phyloP scores from a whole-genome alignment of 2,113 vertebrate species.

The Smithornis capensis region DNA sequence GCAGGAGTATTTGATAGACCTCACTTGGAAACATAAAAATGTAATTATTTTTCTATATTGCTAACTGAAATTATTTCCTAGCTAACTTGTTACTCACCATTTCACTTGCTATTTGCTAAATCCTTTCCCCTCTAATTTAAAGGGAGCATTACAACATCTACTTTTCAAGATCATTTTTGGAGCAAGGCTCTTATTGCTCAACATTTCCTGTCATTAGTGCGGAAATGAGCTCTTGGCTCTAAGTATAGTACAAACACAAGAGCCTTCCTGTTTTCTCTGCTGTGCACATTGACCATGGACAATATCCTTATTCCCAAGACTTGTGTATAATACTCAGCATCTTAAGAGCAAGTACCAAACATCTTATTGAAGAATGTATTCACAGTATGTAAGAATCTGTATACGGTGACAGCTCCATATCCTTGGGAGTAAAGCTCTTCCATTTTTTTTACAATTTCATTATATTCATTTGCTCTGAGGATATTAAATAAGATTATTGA shows the following conservation, averaged over 20 bases:
- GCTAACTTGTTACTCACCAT: neutral
- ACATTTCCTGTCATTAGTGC: constrained; percentile 11
- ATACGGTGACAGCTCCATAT: neutral
- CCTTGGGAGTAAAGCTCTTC: neutral
- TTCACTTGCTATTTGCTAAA: neutral
- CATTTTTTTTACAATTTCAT: neutral
- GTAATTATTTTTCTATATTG: neutral
- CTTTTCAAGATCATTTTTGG: constrained; percentile 36
- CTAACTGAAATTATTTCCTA: neutral
- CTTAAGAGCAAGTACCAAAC: neutral
- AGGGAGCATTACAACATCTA: neutral
- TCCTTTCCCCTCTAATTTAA: neutral
- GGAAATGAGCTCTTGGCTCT: constrained; percentile 45
- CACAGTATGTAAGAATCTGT: neutral
- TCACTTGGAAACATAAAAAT: neutral
- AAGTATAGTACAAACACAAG: constrained; percentile 39
- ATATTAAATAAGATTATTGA: neutral
- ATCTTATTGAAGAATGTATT: neutral
- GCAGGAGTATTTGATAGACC: neutral
- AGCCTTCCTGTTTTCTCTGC: constrained; percentile 51
- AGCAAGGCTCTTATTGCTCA: constrained; percentile 7
- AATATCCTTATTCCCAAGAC: constrained; percentile 22
- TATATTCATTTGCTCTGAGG: neutral
- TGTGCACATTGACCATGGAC: neutral
- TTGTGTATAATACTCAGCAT: neutral